A percentile compares a stretch with the other conserved stretches of the same genome.
Conservation (phyloP, 1,140 invertebrate species). For the Ceratitis capitata region DNA sequence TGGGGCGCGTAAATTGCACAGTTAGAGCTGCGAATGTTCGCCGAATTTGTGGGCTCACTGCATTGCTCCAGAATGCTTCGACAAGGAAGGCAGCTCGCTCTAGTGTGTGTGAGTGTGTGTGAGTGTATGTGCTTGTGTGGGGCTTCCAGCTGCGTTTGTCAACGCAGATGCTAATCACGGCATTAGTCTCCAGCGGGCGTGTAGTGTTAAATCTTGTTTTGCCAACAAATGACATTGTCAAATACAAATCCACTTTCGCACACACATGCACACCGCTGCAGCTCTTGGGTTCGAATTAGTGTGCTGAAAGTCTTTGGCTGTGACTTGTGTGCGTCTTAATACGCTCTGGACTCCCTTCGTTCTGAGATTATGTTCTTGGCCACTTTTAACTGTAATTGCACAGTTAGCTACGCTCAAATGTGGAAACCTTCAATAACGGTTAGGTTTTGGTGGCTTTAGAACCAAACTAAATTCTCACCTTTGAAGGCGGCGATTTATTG, state of each 20-base stretch:
- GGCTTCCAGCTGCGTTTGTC: conserved; percentile 60
- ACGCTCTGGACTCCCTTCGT: conserved; percentile 7
- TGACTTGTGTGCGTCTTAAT: background rate
- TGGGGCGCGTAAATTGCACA: background rate
- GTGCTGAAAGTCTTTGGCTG: too few species aligned
- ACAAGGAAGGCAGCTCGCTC: too few species aligned
- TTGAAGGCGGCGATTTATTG: background rate
- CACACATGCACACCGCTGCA: background rate
- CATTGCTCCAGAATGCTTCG: background rate
- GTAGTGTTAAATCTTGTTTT: conserved; percentile 47
- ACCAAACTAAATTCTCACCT: background rate
- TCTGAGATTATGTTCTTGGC: conserved; percentile 29
- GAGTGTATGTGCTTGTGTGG: background rate
- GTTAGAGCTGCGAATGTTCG: background rate
- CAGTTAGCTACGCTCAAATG: background rate
- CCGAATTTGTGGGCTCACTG: conserved; percentile 32
- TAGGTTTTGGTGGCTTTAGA: conserved; percentile 7
- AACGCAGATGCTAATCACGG: conserved; percentile 66
- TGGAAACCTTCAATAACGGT: conserved; percentile 18
- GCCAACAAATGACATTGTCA: conserved; percentile 45
- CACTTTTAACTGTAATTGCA: conserved; percentile 31
- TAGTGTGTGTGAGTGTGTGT: background rate
- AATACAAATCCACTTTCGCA: background rate
- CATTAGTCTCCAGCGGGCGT: conserved; percentile 53
- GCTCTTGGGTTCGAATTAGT: background rate